Conservation (phyloP, 2,797 vertebrate species). For the Heliangelus exortis region DNA sequence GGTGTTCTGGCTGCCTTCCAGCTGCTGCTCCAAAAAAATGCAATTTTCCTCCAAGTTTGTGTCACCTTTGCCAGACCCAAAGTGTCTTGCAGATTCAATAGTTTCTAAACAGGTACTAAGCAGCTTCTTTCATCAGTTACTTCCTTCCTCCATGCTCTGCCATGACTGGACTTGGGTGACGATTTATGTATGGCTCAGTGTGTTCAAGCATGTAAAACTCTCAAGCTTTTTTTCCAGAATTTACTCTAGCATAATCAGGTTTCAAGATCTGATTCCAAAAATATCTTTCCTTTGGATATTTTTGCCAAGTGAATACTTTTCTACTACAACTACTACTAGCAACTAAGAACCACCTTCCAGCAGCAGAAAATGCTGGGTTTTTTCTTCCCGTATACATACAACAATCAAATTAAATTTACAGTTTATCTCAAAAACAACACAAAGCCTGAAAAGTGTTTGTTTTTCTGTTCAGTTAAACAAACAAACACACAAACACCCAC, state of each 20-base stretch:
- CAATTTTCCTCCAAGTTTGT: neutral
- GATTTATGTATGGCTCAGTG: neutral
- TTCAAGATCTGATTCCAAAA: conserved; percentile 2
- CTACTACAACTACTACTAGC: neutral
- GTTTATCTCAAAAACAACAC: neutral
- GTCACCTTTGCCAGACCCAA: neutral
- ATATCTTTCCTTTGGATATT: neutral
- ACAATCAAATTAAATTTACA: neutral
- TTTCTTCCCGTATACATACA: neutral
- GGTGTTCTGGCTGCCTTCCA: neutral
- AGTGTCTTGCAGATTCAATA: neutral
- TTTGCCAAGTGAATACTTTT: neutral
- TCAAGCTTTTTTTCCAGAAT: neutral
- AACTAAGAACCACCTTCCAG: neutral
- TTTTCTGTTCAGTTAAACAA: neutral
- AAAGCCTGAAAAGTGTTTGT: neutral
- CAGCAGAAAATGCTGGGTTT: neutral
- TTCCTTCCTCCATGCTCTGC: neutral
- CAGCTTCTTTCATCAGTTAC: neutral
- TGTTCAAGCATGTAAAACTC: neutral
- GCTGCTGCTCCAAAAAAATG: neutral
- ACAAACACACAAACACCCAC: too few relatives aligned
- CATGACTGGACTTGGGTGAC: neutral
- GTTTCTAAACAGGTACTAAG: neutral
- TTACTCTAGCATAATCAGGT: neutral